Evolutionary conservation across 2,113 vertebrate species (phyloP).

Genomic region (Alouatta palliata): DNA sequence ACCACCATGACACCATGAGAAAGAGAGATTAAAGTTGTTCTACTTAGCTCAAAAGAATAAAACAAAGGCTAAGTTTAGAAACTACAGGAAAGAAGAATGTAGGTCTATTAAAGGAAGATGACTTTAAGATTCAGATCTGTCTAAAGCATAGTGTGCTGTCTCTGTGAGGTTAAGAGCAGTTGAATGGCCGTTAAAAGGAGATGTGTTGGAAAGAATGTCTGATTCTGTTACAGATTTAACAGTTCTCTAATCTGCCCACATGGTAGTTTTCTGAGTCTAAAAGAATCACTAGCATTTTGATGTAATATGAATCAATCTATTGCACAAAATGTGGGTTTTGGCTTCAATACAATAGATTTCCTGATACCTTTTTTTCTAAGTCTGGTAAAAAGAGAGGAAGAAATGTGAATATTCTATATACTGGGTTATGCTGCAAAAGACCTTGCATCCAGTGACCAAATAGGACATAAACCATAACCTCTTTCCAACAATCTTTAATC

Average conservation of each 20-base stretch:
- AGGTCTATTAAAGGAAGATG: neutral
- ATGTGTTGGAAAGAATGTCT: neutral
- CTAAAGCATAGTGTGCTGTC: neutral
- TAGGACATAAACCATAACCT: neutral
- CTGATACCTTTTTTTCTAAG: neutral
- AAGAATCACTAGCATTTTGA: slow-evolving; percentile 4
- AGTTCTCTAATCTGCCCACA: neutral
- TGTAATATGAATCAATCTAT: neutral
- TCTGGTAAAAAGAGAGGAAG: neutral
- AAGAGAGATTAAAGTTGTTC: neutral
- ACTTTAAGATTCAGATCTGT: neutral
- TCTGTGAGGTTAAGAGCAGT: neutral
- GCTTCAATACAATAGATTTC: neutral
- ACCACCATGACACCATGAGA: fast-evolving
- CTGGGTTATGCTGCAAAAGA: neutral
- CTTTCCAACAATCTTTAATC: neutral
- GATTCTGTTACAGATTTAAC: neutral
- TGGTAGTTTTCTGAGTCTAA: neutral
- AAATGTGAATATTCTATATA: neutral
- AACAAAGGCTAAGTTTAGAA: neutral
- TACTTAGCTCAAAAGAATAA: neutral
- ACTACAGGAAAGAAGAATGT: neutral
- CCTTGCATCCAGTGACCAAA: neutral
- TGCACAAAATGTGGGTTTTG: neutral
- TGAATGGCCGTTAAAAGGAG: neutral